Base-by-base conservation (phyloP, 2,113 vertebrate genomes). In the Natator depressus region DNA sequence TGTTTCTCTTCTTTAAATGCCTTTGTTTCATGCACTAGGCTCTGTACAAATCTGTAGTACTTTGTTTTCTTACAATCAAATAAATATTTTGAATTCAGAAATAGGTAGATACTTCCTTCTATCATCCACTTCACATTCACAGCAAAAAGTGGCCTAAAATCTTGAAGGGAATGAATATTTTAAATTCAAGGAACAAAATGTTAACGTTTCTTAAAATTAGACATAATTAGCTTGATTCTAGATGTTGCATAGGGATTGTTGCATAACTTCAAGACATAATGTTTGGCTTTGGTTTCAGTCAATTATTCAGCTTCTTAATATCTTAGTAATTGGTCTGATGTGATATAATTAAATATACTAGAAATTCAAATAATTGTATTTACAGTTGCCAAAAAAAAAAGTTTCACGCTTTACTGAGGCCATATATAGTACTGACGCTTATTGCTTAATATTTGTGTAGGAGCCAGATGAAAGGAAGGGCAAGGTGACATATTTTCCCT, bases 61-160 rank as follows among this genome's bases (percentile, higher is more conserved):
- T 11, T 10, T 5, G 17, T 57, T 22, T 81, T 1, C 80, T 78
- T 83, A 65, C 54, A 55, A 50, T 78, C 9, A 57, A 54, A 65
- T 93, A 89, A 80, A 24, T 11, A 82, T 89, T 69, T 87, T 27
- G 75, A 35, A 69, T 62, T 35, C 29, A 81, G 80, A 87, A 95
- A 55, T 27, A 85, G 47, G 55, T 4, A 13, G 82, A 85, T 72
- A 5, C 78, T 78, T 29, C 3, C 46, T 75, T 42, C 5, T 80
- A 80, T 6, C 6, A 3, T 51, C 69, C 24, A 78, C 10, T 2
- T 47, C 14, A 9, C 6, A 27, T 42, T 53, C 72, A 81, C 9
- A 55, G 51, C 2, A 57, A 11, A 91, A 8, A n/a, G 20, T 8
- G n/a, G 10, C 82, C 78, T 42, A 75, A 79, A 25, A 17, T 53